Percentiles rank a stretch among this genome's conserved stretches.
Evolutionary conservation across 1,140 invertebrate species (phyloP).

Genomic region (Diorhabda carinulata): DNA sequence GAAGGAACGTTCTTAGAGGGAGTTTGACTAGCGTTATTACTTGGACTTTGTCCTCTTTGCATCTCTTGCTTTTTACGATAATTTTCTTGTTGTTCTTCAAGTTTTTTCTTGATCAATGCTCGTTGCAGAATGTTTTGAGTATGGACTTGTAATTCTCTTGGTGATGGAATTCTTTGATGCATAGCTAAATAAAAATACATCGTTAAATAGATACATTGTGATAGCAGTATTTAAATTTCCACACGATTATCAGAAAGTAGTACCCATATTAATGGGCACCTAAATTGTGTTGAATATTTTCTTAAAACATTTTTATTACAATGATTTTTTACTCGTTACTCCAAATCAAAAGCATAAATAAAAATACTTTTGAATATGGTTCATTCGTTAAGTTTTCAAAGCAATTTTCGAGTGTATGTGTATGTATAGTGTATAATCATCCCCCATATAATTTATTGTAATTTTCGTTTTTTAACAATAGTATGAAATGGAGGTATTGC

Average conservation of each 20-base stretch:
- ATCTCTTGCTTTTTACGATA: conserved; percentile 73
- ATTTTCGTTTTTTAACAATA: too few relatives aligned
- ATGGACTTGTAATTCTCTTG: conserved; percentile 75
- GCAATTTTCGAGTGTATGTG: too few relatives aligned
- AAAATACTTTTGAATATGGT: too few relatives aligned
- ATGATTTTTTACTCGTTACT: too few relatives aligned
- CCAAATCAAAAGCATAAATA: too few relatives aligned
- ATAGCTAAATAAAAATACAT: conserved; percentile 49
- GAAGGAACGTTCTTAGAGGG: conserved; percentile 48
- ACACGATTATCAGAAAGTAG: conserved; percentile 47
- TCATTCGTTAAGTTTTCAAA: too few relatives aligned
- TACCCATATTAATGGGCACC: too few relatives aligned
- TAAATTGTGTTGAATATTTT: too few relatives aligned
- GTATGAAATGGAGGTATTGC: too few relatives aligned
- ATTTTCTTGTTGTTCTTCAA: conserved; percentile 81
- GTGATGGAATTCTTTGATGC: conserved; percentile 71
- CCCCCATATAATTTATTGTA: too few relatives aligned
- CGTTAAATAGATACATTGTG: conserved; percentile 35
- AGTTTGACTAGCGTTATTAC: conserved; percentile 24
- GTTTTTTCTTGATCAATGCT: conserved; percentile 78
- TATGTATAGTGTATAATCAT: too few relatives aligned
- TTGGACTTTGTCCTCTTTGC: conserved; percentile 48
- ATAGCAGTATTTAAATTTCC: not conserved
- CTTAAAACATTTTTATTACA: too few relatives aligned
- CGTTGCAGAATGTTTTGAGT: conserved; percentile 79